Evolutionary conservation across 2,113 vertebrate species (phyloP).

Genomic region (Sinocyclocheilus rhinocerous): DNA sequence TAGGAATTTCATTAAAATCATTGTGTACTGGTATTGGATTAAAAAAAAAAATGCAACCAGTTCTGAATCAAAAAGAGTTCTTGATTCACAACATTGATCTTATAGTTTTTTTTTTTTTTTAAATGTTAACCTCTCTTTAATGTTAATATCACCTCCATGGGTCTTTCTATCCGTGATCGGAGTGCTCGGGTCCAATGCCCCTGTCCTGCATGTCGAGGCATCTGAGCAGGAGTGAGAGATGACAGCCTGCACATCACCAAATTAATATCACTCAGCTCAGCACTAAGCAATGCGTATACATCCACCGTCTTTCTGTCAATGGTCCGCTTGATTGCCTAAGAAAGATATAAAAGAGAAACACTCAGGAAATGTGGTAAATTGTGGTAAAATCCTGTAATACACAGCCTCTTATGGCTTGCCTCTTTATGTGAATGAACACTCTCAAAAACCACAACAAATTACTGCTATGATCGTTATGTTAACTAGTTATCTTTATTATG

Average conservation of each 20-base stretch:
- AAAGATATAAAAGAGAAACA: background rate
- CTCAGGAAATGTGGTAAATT: background rate
- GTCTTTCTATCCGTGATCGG: slow-evolving; percentile 70
- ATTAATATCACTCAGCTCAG: slow-evolving; percentile 76
- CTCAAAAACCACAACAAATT: background rate
- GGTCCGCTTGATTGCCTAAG: slow-evolving; percentile 79
- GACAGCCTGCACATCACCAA: slow-evolving; percentile 70
- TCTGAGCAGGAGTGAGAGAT: slow-evolving; percentile 62
- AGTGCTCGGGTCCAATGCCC: slow-evolving; percentile 72
- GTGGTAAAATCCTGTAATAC: background rate
- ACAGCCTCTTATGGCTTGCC: background rate
- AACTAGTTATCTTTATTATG: background rate
- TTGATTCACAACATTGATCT: background rate
- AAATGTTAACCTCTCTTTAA: no score
- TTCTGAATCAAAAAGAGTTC: background rate
- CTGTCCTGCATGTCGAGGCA: slow-evolving; percentile 73
- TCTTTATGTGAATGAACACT: background rate
- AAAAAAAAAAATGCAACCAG: background rate
- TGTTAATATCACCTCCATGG: slow-evolving; percentile 72
- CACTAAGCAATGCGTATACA: slow-evolving; percentile 77
- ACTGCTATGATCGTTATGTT: background rate
- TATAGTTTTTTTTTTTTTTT: background rate
- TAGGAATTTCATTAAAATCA: background rate
- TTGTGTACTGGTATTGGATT: no score
- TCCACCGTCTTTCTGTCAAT: slow-evolving; percentile 78